A percentile compares a stretch with the other conserved stretches of the same genome.
Evolutionary conservation across 2,888 invertebrate species (phyloP).

Genomic region (Sarcophaga rosellei): DNA sequence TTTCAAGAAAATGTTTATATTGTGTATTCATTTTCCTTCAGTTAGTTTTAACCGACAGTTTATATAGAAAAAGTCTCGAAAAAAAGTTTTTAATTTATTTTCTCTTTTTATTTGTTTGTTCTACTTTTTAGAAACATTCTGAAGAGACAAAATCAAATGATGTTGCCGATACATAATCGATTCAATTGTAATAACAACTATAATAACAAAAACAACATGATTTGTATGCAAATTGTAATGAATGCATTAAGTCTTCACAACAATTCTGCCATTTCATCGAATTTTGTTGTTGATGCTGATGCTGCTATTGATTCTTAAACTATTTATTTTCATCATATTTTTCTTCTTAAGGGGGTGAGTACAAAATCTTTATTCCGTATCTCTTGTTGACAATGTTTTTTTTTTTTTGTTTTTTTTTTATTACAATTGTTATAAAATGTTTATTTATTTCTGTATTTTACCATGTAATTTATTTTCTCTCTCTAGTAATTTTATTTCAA

Average conservation of each 20-base stretch:
- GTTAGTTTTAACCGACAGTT: too few species aligned
- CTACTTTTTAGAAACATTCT: constrained; percentile 28
- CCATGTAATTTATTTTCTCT: background rate
- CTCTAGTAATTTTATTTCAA: constrained; percentile 24
- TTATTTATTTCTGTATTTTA: background rate
- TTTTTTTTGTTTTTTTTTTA: too few species aligned
- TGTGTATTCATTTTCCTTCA: too few species aligned
- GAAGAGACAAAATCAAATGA: constrained; percentile 15
- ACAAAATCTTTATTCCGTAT: background rate
- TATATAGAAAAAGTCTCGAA: too few species aligned
- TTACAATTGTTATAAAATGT: background rate
- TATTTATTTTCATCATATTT: constrained; percentile 17
- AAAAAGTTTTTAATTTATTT: too few species aligned
- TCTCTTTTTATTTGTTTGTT: constrained; percentile 40
- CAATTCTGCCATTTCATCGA: background rate
- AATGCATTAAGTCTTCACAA: constrained; percentile 28
- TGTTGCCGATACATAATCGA: constrained; percentile 21
- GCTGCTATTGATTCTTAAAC: constrained; percentile 11
- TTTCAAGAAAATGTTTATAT: too few species aligned
- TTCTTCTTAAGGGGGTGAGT: background rate
- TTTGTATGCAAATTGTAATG: constrained; percentile 51
- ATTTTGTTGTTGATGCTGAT: background rate
- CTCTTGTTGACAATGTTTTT: constrained; percentile 29
- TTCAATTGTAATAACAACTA: background rate
- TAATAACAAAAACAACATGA: constrained; percentile 46